Conservation (phyloP, 1,140 invertebrate species). For the Papilio aristodemus region DNA sequence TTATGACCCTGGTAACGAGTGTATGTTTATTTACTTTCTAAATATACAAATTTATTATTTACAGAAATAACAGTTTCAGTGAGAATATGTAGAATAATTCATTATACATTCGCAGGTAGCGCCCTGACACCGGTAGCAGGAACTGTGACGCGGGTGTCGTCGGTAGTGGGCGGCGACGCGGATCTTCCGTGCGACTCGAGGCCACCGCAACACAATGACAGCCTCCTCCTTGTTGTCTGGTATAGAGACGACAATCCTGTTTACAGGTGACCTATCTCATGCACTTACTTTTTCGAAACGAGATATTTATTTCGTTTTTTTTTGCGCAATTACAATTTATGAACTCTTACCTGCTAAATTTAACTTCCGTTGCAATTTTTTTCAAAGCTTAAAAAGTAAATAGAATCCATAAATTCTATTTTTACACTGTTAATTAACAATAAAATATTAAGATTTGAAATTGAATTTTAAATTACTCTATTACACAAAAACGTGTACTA, state of each 20-base stretch:
- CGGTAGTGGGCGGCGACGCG: constrained; percentile 78
- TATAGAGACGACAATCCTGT: constrained; percentile 82
- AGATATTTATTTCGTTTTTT: no score
- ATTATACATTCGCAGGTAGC: constrained; percentile 45
- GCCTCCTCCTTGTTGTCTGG: constrained; percentile 81
- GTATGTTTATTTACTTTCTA: no score
- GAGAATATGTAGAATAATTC: neutral
- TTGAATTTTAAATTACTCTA: no score
- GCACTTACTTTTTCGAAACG: no score
- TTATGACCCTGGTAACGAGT: no score
- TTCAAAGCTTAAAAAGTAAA: no score
- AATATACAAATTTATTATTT: neutral
- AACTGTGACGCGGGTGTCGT: constrained; percentile 60
- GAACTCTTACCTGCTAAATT: no score
- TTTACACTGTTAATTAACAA: no score
- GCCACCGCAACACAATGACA: constrained; percentile 79
- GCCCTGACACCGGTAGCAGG: constrained; percentile 50
- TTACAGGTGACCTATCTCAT: constrained; percentile 70
- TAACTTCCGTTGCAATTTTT: no score
- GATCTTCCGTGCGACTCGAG: constrained; percentile 81
- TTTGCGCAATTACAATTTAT: no score
- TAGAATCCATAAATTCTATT: no score
- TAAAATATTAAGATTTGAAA: no score
- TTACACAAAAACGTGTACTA: neutral
- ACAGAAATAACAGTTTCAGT: neutral